Evolutionary conservation across 2,797 vertebrate species (phyloP), one percentile per base, ranked within the genome.

Genomic region (Pygocentrus nattereri): DNA sequence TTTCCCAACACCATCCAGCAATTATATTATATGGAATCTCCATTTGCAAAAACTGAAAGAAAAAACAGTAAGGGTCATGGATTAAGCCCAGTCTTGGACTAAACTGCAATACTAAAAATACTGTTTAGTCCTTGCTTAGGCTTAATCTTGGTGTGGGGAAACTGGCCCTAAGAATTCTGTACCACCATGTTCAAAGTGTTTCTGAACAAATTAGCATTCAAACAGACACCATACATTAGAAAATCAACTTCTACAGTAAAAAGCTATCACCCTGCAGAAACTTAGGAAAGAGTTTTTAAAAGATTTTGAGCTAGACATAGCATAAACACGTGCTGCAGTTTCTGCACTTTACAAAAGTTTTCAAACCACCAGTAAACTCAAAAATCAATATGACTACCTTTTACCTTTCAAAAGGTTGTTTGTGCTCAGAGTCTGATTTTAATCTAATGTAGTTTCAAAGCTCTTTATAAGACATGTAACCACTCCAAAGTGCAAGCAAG

Each of bases 201-300:
- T 77, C 49, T 59, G 21, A 65, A 65, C 65, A 75, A 58, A 58
- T 25, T 0, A 3, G 27, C 38, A 47, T 73, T 73, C 62, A 74
- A 72, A 68, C 19, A 80, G 21, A 16, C 64, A 80, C 41, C 49
- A 76, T 79, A 76, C 67, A 71, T 85, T 85, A 75, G 68, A 74
- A 86, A 88, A 87, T 90, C 54, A 81, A 83, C 84, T 70, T 77
- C 72, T 67, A 54, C 50, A 41, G 76, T 84, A 80, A 65, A 67
- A 81, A 72, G 6, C 52, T 59, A 61, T 30, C 11, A 58, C 64
- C 78, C 86, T 34, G n/a, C 88, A 88, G 90, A 88, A 84, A 80
- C 84, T 1, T 19, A 49, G 21, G n/a, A 34, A 2, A 34, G 6
- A 2, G 8, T 2, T 0, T 5, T 5, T 5, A 38, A 8, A 38